Percentiles rank a stretch among this genome's conserved stretches.
These are phyloP conservation scores for Encarsia formosa DNA, from an alignment of 2,888 invertebrate species.

Conservation along the genomic window DNA sequence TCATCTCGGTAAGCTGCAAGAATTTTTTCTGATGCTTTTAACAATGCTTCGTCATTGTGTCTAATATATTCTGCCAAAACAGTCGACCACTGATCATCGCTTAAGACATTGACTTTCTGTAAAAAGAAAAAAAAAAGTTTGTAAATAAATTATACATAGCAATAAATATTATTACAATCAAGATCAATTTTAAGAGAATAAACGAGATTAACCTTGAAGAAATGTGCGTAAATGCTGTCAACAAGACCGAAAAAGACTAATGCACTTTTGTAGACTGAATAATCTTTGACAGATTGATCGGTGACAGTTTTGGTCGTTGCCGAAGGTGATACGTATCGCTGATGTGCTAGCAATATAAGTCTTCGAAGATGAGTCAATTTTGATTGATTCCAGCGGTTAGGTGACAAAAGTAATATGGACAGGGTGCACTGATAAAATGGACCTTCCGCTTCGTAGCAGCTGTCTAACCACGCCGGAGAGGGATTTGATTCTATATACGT, in stretches of 20 bases:
- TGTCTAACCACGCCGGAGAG: constrained; percentile 69
- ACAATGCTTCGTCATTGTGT: constrained; percentile 85
- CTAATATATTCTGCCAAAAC: constrained; percentile 89
- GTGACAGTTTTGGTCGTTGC: constrained; percentile 58
- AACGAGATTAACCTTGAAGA: constrained; percentile 78
- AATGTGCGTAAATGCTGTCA: constrained; percentile 76
- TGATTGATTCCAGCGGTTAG: constrained; percentile 70
- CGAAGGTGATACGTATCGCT: constrained; percentile 63
- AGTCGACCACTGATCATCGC: constrained; percentile 83
- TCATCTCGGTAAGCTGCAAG: constrained; percentile 82
- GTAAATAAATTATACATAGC: neutral
- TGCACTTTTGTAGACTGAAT: constrained; percentile 78
- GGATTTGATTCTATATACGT: constrained; percentile 65
- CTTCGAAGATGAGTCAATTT: constrained; percentile 72
- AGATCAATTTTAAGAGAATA: constrained; percentile 30
- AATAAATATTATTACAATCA: neutral
- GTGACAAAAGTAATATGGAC: constrained; percentile 74
- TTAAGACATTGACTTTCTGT: constrained; percentile 65
- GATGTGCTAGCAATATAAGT: constrained; percentile 73
- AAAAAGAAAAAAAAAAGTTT: constrained; percentile 30
- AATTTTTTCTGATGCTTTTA: constrained; percentile 82
- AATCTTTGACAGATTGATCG: constrained; percentile 61
- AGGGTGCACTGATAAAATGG: constrained; percentile 84
- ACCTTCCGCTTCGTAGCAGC: constrained; percentile 85
- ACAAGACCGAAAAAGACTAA: constrained; percentile 82